Evolutionary conservation across 2,888 invertebrate species (phyloP).

Genomic region (Scaptomyza parva): DNA sequence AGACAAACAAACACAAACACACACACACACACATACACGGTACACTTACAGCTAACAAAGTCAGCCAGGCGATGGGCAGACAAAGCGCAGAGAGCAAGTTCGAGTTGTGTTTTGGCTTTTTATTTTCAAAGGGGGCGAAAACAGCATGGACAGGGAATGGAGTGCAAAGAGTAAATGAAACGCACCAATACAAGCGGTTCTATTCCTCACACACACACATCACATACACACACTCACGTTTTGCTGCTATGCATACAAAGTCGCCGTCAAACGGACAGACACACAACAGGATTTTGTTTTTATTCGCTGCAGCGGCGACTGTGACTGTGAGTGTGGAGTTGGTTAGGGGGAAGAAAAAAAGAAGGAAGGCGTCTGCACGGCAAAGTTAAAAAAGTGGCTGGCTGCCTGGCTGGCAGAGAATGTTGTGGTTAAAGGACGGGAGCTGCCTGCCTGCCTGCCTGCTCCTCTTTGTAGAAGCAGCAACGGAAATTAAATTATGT

Average conservation of each 20-base stretch:
- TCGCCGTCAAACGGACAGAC: conserved; percentile 44
- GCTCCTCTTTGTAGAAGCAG: conserved; percentile 26
- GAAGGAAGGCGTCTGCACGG: conserved; percentile 22
- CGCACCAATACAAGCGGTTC: conserved; percentile 42
- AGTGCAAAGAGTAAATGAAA: conserved; percentile 57
- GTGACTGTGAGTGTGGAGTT: conserved; percentile 25
- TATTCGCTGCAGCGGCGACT: conserved; percentile 45
- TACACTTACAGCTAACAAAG: conserved; percentile 28
- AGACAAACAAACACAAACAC: conserved; percentile 14
- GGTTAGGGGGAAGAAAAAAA: conserved; percentile 2
- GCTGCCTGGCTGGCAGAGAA: conserved; percentile 5
- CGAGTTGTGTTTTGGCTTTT: conserved; percentile 71
- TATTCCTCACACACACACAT: conserved; percentile 6
- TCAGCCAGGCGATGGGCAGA: conserved; percentile 59
- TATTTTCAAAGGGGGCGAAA: conserved; percentile 54
- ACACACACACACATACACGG: conserved; percentile 20
- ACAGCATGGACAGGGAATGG: conserved; percentile 48
- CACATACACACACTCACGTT: conserved; percentile 16
- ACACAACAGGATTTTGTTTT: conserved; percentile 71
- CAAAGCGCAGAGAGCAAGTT: conserved; percentile 75
- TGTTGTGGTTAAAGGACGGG: conserved; percentile 41
- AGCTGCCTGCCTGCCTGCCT: no score
- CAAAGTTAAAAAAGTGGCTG: conserved; percentile 16
- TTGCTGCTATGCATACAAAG: conserved; percentile 52
- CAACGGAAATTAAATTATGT: conserved; percentile 72